Evolutionary conservation across 2,113 vertebrate species (phyloP), one percentile per base, ranked within the genome.

Genomic region (Percina caprodes): DNA sequence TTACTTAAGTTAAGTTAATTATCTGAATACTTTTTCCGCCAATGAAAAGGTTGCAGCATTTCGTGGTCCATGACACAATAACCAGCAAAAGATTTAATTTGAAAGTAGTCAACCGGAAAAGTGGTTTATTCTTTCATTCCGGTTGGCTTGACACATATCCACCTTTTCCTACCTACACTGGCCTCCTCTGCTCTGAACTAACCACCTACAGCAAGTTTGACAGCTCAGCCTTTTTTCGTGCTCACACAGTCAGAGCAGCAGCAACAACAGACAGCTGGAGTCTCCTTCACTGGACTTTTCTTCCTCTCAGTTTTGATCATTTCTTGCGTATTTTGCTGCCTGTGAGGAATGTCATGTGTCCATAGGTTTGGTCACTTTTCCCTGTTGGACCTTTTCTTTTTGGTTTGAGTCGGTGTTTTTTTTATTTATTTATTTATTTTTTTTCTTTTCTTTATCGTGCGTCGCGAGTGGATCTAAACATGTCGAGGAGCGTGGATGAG

Each of bases 401-500:
- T 16, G 8, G n/a, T 10, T n/a, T 7, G 14, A 19, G 48, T 67
- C 54, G 19, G 18, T 73, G 0, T 5, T 24, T 67, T 66, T n/a
- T n/a, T n/a, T n/a, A n/a, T n/a, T n/a, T n/a, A n/a, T n/a, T n/a
- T n/a, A n/a, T n/a, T n/a, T n/a, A n/a, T 56, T 67, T 24, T 23
- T 6, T 33, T 26, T 13, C 39, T 5, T 13, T 63, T 62, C 24
- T 78, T 83, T 39, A 8, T 72, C 18, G 59, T 21, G 1, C 45
- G 54, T 78, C 35, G 30, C 4, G 24, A 66, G 60, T n/a, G 74
- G 73, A 66, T 42, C 19, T 42, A 75, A 95, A 76, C 55, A 99
- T 99, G 98, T 97, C 97, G 77, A 95, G 95, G 92, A 96, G 92
- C 80, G 95, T 93, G 13, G 97, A 98, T 75, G 97, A 99, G 87